Evolutionary conservation across 2,113 vertebrate genomes (phyloP), one percentile per base, ranked within the genome.

Genomic region (Phylloscopus trochilus): DNA sequence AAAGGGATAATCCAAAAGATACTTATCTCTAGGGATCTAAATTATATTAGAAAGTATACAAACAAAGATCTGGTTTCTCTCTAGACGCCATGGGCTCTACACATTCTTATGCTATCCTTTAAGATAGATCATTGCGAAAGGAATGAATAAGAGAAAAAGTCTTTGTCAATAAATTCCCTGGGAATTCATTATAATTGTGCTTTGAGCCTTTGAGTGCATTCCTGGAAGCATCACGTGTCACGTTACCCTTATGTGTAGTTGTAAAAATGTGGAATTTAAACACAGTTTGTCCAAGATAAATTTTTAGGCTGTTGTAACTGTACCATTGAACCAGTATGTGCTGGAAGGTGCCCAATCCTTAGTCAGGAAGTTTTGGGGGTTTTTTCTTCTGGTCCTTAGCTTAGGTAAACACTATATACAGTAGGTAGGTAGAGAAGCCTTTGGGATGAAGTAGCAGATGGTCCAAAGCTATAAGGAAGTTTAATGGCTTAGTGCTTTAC

Each of bases 401-500:
- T 64, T 47, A 46, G 47, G 69, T 44, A 83, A 69, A 74, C 68
- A 78, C 44, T 62, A 20, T 43, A 53, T n/a, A 88, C 60, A 37
- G 63, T 47, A 73, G 17, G 44, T 49, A 37, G 14, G 20, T 31
- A 85, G 33, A 73, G 78, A 84, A 92, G 53, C 68, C 44, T 63
- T 79, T 83, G 44, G 70, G 81, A 60, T 75, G 47, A 68, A 53
- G 49, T n/a, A 73, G 66, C 85, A 95, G 89, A 93, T 96, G 95
- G 93, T 81, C 76, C 46, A 92, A 89, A 96, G 41, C 70, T 90
- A 55, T 67, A 58, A 74, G 76, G 37, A 86, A 86, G 52, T 93
- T 80, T 93, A 94, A 83, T 96, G 53, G 44, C 87, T 94, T 93
- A 89, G 67, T 92, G 89, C 91, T 92, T 96, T 92, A 51, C 87